Evolutionary conservation across 92 coral and sea anemone genomes (phyloP).

Genomic region (Porites cylindrica): DNA sequence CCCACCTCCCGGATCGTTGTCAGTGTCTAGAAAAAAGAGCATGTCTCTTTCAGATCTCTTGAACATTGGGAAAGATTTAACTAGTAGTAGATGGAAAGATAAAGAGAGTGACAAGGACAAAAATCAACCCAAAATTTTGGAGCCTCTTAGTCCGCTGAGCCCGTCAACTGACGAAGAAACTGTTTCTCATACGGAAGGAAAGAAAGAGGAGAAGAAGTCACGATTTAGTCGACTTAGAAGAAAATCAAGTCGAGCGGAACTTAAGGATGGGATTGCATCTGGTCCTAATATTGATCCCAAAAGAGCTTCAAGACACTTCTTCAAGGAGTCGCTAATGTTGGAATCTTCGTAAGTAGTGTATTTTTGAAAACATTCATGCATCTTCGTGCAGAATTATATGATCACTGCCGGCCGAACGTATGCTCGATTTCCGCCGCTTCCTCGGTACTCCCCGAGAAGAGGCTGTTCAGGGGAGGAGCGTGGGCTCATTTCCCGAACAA

Average conservation of each 20-base stretch:
- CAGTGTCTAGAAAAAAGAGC: constrained; percentile 73
- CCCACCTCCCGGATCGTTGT: constrained; percentile 34
- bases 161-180: constrained; percentile 59
- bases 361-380: background rate
- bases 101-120: constrained; percentile 40
- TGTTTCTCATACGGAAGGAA: constrained; percentile 18
- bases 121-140: background rate
- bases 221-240: constrained; percentile 68
- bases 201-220: constrained; percentile 49
- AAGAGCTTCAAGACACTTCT: constrained; percentile 78
- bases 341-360: constrained; percentile 92
- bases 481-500: too few relatives aligned
- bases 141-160: constrained; percentile 40
- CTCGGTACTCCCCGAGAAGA: too few relatives aligned
- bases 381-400: background rate
- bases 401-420: background rate
- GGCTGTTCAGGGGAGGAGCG: too few relatives aligned
- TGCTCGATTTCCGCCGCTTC: too few relatives aligned
- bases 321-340: constrained; percentile 86
- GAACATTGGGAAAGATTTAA: constrained; percentile 79
- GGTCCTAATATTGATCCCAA: constrained; percentile 88
- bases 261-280: constrained; percentile 91
- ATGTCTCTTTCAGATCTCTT: constrained; percentile 87
- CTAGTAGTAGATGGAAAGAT: constrained; percentile 59
- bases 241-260: constrained; percentile 62